Evolutionary conservation across 2,113 vertebrate genomes (phyloP), one percentile per base, ranked within the genome.

Genomic region (Cephalopholis sonnerati): DNA sequence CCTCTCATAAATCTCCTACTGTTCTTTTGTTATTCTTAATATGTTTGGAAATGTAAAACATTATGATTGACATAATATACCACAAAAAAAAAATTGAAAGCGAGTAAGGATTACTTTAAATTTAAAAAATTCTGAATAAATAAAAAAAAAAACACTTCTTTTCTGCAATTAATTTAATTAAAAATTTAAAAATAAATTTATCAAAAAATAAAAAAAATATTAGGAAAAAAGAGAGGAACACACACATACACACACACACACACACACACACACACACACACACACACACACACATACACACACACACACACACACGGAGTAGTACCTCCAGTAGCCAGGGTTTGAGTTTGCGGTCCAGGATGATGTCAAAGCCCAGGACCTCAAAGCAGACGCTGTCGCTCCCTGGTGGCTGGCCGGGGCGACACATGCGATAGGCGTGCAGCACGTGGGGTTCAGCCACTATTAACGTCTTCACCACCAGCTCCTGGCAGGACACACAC

Each of bases 341-440:
- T 89, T 99, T 99, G 84, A 99, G 95, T 90, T 99, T 99, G 95
- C 97, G 97, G 92, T 99, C 98, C 90, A 99, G 95, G 82, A 99
- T 96, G 93, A 99, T 99, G 93, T 99, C 98, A 91, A 99, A 99
- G 66, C 98, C 98, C 79, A 99, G 92, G 39, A 99, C 96, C 93
- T 99, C 98, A 71, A 99, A 99, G 95, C 98, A 99, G 94, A 99
- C 97, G 2, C 98, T 99, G 94, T 99, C 97, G 91, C 98, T 99
- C 85, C 97, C 97, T 65, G 98, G 96, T 83, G 97, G 97, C 68
- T 99, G 98, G 1, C 98, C 98, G 0, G 98, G 98, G 91, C 98
- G 96, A 91, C 98, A 99, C 98, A 99, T 99, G 70, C 98, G 97
- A 83, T 99, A 99, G 0, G 98, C 98, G 4, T 99, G 98, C 48